These are phyloP conservation scores for Todus mexicanus DNA, from an alignment of 2,797 vertebrate genomes.

Conservation along the genomic window DNA sequence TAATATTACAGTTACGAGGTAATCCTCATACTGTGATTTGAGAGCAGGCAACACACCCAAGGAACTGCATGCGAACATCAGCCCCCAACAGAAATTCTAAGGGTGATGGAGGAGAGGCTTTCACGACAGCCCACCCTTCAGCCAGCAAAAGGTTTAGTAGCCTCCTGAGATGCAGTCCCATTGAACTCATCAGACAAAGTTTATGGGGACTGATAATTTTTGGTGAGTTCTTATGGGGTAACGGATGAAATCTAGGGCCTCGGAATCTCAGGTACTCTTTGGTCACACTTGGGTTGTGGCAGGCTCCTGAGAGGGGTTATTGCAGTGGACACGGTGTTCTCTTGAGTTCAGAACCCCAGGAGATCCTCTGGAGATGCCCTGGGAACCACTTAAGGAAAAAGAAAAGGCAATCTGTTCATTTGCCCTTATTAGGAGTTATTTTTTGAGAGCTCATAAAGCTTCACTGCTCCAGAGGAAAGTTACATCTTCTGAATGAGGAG, in stretches of 20 bases:
- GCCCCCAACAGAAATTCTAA: not conserved
- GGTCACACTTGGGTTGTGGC: not conserved
- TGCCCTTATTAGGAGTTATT: slow-evolving; percentile 13
- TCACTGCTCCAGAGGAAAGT: not conserved
- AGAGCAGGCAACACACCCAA: not conserved
- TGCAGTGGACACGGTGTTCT: not conserved
- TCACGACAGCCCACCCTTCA: not conserved
- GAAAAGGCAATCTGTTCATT: not conserved
- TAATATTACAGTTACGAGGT: not conserved
- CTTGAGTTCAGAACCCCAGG: not conserved
- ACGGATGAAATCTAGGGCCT: not conserved
- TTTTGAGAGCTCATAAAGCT: not conserved
- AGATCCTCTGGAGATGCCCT: not conserved
- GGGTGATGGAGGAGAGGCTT: not conserved
- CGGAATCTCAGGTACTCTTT: not conserved
- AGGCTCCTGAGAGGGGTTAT: not conserved
- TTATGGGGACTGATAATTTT: not conserved
- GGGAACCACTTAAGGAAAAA: not conserved
- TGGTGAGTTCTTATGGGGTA: not conserved
- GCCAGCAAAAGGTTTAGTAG: not conserved
- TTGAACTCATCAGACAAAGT: not conserved
- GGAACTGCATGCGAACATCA: not conserved
- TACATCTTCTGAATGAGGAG: not conserved
- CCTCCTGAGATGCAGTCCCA: not conserved
- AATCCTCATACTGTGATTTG: not conserved